These are phyloP conservation scores for Eupithecia exiguata DNA, from an alignment of 2,888 invertebrate genomes.

Conservation along the genomic window DNA sequence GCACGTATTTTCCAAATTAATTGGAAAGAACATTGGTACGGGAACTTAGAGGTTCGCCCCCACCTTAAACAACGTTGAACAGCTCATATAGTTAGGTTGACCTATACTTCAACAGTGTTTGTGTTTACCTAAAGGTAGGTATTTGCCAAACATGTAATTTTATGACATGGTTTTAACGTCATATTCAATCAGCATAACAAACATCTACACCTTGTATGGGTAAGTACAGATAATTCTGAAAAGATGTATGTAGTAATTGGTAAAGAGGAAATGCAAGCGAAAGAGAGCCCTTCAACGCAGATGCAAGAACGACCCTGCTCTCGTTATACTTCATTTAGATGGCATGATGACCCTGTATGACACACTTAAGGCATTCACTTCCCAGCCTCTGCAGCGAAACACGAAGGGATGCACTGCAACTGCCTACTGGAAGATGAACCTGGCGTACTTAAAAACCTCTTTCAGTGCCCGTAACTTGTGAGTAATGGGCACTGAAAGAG, in stretches of 20 bases:
- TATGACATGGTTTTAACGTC: neutral
- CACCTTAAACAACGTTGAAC: too few relatives aligned
- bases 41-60: too few relatives aligned
- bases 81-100: too few relatives aligned
- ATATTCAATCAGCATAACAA: neutral
- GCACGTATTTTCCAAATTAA: too few relatives aligned
- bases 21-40: too few relatives aligned
- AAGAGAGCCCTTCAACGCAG: constrained; percentile 46
- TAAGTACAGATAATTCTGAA: neutral
- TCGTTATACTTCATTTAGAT: constrained; percentile 7
- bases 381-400: neutral
- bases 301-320: constrained; percentile 20
- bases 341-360: constrained; percentile 3
- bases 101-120: too few relatives aligned
- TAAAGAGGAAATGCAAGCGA: constrained; percentile 44
- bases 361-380: neutral
- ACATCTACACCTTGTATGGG: neutral
- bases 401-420: neutral
- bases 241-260: too few relatives aligned
- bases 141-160: neutral
- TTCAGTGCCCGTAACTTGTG: neutral
- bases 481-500: neutral
- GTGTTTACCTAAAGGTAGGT: too few relatives aligned
- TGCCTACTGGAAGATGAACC: neutral
- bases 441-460: too few relatives aligned